Conservation (phyloP, 1,140 invertebrate genomes). For the Anastrepha ludens region DNA sequence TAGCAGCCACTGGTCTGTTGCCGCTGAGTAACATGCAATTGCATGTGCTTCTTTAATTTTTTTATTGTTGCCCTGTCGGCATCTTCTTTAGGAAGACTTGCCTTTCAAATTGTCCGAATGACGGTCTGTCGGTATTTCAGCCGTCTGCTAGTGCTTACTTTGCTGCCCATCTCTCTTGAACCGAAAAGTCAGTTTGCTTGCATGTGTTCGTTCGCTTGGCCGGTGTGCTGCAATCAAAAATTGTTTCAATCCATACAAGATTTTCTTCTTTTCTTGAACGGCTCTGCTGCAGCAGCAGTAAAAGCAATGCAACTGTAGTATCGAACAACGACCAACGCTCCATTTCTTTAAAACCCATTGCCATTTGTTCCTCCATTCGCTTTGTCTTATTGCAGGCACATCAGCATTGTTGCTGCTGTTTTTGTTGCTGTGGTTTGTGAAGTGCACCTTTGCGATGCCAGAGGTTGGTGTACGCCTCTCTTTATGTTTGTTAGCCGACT, state of each 20-base stretch:
- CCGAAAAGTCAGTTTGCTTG: conserved; percentile 5
- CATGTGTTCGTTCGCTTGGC: neutral
- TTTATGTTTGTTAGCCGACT: neutral
- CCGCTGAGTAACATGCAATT: neutral
- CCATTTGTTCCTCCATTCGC: neutral
- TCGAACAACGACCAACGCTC: neutral
- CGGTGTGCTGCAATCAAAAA: conserved; percentile 33
- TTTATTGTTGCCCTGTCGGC: conserved; percentile 15
- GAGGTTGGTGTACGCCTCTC: conserved; percentile 27
- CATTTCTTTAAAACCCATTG: conserved; percentile 21
- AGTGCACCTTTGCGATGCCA: conserved; percentile 22
- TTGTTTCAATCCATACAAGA: conserved; percentile 30
- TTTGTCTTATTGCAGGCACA: neutral
- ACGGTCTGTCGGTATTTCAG: conserved; percentile 10
- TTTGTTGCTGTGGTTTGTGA: neutral
- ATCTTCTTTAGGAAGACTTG: neutral
- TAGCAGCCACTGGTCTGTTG: conserved; percentile 27
- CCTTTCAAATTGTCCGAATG: conserved; percentile 43
- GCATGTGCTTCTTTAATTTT: neutral
- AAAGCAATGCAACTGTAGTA: no score
- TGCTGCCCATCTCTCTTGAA: neutral
- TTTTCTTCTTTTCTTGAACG: conserved; percentile 1
- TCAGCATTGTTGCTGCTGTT: neutral
- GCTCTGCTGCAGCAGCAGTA: neutral
- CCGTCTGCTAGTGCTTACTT: neutral